A percentile compares a stretch with the other conserved stretches of the same genome.
phyloP scores from a whole-genome alignment of 2,797 vertebrate species.

The Onychomys torridus region DNA sequence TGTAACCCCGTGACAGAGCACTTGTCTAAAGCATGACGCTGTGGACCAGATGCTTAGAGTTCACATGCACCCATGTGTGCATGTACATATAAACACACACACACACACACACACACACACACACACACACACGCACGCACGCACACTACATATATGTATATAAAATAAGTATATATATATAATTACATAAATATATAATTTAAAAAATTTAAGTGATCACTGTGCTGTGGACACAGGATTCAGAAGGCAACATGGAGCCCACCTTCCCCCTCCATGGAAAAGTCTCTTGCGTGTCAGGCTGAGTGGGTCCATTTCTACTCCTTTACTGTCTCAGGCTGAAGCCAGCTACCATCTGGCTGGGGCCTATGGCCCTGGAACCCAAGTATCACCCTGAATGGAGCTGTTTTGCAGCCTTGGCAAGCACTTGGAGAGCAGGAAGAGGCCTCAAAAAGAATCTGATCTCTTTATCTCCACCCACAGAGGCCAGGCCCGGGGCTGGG shows the following conservation, averaged over 20 bases:
- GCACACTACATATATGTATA: too few species aligned
- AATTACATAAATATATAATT: not conserved
- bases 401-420: not conserved
- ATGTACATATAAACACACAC: not conserved
- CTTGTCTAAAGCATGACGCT: not conserved
- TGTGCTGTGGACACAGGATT: not conserved
- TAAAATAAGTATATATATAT: not conserved
- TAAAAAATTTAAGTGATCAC: not conserved
- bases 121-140: not conserved
- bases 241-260: not conserved
- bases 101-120: not conserved
- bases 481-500: not conserved
- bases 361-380: not conserved
- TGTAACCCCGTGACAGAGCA: not conserved
- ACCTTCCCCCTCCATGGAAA: not conserved
- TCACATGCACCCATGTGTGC: not conserved
- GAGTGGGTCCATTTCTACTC: too few species aligned
- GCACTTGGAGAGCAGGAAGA: not conserved
- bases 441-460: not conserved
- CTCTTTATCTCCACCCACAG: not conserved
- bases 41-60: not conserved
- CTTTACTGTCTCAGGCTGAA: not conserved
- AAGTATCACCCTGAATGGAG: slow-evolving; percentile 18
- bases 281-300: not conserved
- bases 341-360: not conserved